phyloP scores from a whole-genome alignment of 2,113 vertebrate genomes.

The Eulemur macaco region DNA sequence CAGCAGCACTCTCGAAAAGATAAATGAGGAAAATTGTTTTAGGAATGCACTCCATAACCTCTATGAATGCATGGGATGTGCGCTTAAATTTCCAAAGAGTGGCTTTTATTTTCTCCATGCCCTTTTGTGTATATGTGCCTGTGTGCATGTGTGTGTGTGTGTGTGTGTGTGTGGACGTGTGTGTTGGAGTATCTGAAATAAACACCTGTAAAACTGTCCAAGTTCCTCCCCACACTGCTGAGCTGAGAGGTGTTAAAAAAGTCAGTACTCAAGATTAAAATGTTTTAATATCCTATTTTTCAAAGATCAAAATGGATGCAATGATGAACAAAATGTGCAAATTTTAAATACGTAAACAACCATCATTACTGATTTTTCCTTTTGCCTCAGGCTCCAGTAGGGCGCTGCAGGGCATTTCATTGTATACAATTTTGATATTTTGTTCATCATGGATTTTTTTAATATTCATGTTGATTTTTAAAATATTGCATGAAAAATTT shows the following conservation, averaged over 20 bases:
- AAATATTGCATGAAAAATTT: not conserved
- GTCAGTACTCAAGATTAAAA: not conserved
- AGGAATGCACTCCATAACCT: not conserved
- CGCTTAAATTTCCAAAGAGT: conserved; percentile 10
- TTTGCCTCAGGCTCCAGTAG: not conserved
- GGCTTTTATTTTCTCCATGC: not conserved
- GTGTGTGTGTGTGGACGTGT: too few relatives aligned
- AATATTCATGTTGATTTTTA: not conserved
- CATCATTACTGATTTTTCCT: not conserved
- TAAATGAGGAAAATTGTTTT: conserved; percentile 42
- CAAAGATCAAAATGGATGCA: not conserved
- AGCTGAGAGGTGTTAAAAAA: not conserved
- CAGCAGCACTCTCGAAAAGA: conserved; percentile 16
- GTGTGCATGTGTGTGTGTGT: too few relatives aligned
- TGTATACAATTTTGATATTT: not conserved
- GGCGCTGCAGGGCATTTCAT: not conserved
- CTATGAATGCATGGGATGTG: not conserved
- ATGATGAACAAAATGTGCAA: not conserved
- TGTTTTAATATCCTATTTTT: not conserved
- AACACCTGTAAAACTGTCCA: not conserved
- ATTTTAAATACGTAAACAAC: not conserved
- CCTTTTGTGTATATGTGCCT: not conserved
- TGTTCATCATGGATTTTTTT: not conserved
- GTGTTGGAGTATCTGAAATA: not conserved
- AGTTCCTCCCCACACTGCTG: not conserved